Percentiles rank a stretch among this genome's conserved stretches.
Conservation (phyloP, 2,113 vertebrate genomes). For the Actenoides hombroni region DNA sequence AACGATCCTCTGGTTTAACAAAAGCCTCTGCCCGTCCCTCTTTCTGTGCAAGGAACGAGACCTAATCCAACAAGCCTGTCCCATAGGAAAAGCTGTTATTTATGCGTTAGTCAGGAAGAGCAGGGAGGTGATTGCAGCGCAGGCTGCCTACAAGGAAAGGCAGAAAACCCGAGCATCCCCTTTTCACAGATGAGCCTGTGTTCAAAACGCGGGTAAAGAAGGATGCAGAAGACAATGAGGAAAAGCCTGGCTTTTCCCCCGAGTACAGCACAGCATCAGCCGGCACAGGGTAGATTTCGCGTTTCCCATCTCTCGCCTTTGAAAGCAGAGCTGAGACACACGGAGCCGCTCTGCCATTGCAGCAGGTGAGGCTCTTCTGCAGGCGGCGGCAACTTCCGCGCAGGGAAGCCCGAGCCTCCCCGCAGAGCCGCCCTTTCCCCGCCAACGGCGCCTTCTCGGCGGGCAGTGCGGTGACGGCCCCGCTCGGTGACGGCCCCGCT, state of each 20-base stretch:
- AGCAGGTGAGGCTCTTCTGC: neutral
- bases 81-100: neutral
- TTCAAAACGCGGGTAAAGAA: accelerated
- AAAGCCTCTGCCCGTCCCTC: neutral
- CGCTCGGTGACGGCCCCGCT: neutral
- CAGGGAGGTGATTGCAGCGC: neutral
- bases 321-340: accelerated
- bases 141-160: neutral
- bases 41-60: neutral
- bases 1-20: neutral
- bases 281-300: accelerated
- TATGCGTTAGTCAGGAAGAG: neutral
- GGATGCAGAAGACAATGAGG: neutral
- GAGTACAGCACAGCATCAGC: accelerated
- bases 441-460: neutral
- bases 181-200: accelerated
- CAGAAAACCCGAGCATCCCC: neutral
- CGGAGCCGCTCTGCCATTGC: neutral
- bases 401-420: neutral
- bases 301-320: accelerated
- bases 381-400: neutral
- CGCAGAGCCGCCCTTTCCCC: neutral
- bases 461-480: neutral
- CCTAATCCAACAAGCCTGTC: neutral
- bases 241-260: neutral